Base-by-base conservation (phyloP, 2,797 vertebrate species). In the Apodemus agrarius region DNA sequence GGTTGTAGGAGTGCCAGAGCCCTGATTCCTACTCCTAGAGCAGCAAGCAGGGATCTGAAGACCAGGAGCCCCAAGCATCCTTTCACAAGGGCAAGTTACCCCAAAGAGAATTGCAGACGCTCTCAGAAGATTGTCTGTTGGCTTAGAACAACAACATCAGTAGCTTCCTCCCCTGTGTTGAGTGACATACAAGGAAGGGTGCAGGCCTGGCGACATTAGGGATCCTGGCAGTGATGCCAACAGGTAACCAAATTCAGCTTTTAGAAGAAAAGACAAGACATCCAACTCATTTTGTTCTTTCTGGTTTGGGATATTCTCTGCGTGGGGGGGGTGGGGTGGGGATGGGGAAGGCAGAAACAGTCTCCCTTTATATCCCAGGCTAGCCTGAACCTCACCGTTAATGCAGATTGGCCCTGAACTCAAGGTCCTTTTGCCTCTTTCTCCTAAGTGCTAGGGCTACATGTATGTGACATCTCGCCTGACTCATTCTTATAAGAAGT, bases 141-240 rank as follows among this genome's bases (percentile, higher is more conserved):
- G 21, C 17, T 43, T 17, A 29, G 49, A 52, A 0, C 0, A 52
- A 0, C 0, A 61, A 13, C 72, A 61, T 9, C 14, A 1, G 63
- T 34, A 9, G 17, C 40, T 21, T 5, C 54, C 16, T 24, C 8
- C 21, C 24, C 0, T 0, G 11, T 67, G 19, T 40, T 43, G 5
- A 1, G 7, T 14, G 76, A 63, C 6, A 22, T 0, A 57, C 37
- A 67, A 17, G 31, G 29, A 37, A 61, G 63, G 52, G 1, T 40
- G 43, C 81, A 43, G 29, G 61, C 34, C 0, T 34, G 31, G 46
- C 13, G 88, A 11, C 34, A 31, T 5, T 74, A 72, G 26, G 34
- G 17, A 6, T 69, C 88, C 63, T 91, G 31, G 78, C 65, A 72
- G n/a, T 22, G 43, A 29, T 72, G 49, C 49, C 22, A 61, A 61